These are phyloP conservation scores for Barbus barbus DNA, from an alignment of 2,113 vertebrate genomes.

Conservation along the genomic window DNA sequence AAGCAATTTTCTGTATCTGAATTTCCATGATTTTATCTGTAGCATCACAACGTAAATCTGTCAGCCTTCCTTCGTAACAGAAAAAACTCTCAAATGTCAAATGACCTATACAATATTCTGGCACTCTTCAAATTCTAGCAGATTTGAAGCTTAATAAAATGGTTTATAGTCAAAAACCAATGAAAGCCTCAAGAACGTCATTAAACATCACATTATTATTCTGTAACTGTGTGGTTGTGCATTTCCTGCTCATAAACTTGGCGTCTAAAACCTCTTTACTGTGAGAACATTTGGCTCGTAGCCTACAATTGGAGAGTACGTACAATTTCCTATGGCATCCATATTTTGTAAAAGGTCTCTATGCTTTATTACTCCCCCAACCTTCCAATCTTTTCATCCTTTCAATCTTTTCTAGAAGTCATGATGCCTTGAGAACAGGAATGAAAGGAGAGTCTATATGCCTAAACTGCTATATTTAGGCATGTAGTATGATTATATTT, in stretches of 20 bases:
- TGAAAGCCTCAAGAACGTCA: not conserved
- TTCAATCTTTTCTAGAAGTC: not conserved
- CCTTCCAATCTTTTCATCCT: not conserved
- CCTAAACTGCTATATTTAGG: not conserved
- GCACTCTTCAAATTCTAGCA: not conserved
- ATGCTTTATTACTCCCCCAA: not conserved
- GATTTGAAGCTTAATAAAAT: not conserved
- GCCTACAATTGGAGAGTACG: not conserved
- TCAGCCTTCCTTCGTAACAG: not conserved
- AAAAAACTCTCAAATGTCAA: too few species aligned
- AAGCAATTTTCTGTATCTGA: not conserved
- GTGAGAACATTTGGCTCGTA: not conserved
- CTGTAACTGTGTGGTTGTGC: not conserved
- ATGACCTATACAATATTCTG: too few species aligned
- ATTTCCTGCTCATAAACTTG: conserved; percentile 17
- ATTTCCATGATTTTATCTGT: not conserved
- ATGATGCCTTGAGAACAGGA: not conserved
- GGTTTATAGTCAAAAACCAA: conserved; percentile 5
- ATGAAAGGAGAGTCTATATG: not conserved
- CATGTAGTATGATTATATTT: not conserved
- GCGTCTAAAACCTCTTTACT: not conserved
- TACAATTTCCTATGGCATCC: not conserved
- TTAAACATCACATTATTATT: not conserved
- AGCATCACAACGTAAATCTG: not conserved
- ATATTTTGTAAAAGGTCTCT: conserved; percentile 13